phyloP scores from a whole-genome alignment of 2,888 invertebrate species.

The Drosophila silvestris region DNA sequence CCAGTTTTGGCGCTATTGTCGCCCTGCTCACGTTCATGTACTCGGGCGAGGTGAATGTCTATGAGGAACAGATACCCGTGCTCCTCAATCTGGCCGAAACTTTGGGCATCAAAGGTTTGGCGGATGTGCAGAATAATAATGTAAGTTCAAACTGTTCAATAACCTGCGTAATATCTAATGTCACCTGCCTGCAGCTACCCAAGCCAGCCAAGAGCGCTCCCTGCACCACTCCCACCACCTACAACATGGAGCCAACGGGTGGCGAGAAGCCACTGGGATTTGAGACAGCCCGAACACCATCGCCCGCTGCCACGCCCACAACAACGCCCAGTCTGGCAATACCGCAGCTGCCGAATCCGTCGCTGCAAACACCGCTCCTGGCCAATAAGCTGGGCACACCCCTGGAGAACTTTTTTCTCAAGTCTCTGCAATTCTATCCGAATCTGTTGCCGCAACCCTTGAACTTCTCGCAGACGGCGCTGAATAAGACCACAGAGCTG shows the following conservation, averaged over 20 bases:
- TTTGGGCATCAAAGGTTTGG: slow-evolving; percentile 92
- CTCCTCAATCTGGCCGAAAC: slow-evolving; percentile 92
- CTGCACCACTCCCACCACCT: slow-evolving; percentile 27
- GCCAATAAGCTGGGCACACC: slow-evolving; percentile 81
- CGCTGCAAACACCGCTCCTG: slow-evolving; percentile 63
- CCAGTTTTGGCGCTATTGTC: slow-evolving; percentile 85
- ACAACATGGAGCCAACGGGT: slow-evolving; percentile 48
- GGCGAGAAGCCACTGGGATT: slow-evolving; percentile 55
- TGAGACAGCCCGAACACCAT: slow-evolving; percentile 60
- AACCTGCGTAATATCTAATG: not conserved
- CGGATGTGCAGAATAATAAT: slow-evolving; percentile 89
- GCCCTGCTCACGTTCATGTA: slow-evolving; percentile 95
- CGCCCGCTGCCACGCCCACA: slow-evolving; percentile 58
- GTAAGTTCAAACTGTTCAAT: slow-evolving; percentile 86
- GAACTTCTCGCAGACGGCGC: slow-evolving; percentile 85
- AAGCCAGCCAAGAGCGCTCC: slow-evolving; percentile 72
- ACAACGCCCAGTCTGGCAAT: slow-evolving; percentile 46
- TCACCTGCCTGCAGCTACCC: slow-evolving; percentile 59
- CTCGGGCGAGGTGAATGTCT: slow-evolving; percentile 94
- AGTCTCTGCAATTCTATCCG: slow-evolving; percentile 85
- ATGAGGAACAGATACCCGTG: slow-evolving; percentile 91
- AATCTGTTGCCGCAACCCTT: slow-evolving; percentile 84
- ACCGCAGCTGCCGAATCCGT: slow-evolving; percentile 60
- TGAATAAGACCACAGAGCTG: slow-evolving; percentile 84
- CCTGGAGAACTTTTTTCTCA: slow-evolving; percentile 84